phyloP scores from a whole-genome alignment of 2,888 invertebrate species.

The Venusia cambrica region DNA sequence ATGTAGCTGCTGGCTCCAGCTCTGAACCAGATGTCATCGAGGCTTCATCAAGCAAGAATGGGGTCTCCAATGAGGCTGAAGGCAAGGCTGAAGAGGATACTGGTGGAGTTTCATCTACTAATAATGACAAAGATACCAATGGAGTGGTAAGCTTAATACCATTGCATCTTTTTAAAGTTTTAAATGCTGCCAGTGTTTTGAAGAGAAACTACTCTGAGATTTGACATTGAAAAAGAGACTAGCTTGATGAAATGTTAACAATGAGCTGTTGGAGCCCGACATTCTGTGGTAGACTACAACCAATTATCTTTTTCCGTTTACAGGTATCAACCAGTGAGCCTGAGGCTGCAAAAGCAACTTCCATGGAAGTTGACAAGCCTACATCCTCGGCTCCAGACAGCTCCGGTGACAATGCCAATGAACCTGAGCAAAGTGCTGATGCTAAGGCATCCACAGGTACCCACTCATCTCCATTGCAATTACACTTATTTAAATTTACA shows the following conservation, averaged over 20 bases:
- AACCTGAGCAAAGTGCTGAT: conserved; percentile 67
- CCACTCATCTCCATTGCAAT: too few relatives aligned
- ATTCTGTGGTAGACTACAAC: too few relatives aligned
- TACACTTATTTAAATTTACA: too few relatives aligned
- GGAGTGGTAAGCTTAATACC: conserved; percentile 65
- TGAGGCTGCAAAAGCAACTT: conserved; percentile 39
- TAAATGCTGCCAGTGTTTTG: too few relatives aligned
- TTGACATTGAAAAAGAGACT: too few relatives aligned
- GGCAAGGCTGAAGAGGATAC: conserved; percentile 61
- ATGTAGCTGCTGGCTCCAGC: conserved; percentile 65
- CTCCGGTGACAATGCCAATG: conserved; percentile 63
- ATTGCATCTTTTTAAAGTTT: too few relatives aligned
- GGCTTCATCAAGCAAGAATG: conserved; percentile 63
- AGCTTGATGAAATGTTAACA: too few relatives aligned
- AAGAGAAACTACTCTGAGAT: too few relatives aligned
- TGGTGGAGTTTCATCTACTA: conserved; percentile 74
- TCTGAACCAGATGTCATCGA: conserved; percentile 49
- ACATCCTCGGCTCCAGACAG: conserved; percentile 63
- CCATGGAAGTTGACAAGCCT: conserved; percentile 53
- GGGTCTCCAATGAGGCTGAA: conserved; percentile 38
- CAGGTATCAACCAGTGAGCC: conserved; percentile 74
- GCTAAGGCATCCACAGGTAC: conserved; percentile 39
- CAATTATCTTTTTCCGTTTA: too few relatives aligned
- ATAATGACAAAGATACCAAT: conserved; percentile 67
- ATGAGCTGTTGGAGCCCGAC: too few relatives aligned